Conservation (phyloP, 53 echinoderm and acorn worm genomes). For the Crossaster papposus region DNA sequence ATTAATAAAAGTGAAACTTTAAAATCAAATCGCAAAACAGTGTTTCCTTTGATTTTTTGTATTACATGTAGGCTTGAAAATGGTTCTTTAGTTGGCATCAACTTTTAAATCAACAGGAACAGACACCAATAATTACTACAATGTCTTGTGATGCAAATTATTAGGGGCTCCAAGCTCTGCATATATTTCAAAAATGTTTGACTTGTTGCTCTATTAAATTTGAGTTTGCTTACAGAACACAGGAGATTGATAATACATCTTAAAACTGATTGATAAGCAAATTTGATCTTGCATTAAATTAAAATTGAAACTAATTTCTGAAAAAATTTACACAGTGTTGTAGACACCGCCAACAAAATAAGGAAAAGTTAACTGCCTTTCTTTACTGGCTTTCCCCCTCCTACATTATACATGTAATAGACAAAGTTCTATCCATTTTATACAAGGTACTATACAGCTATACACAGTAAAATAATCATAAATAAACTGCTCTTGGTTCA, state of each 20-base stretch:
- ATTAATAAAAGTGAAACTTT: too few species aligned
- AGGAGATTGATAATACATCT: background rate
- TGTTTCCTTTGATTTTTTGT: too few species aligned
- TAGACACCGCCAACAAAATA: background rate
- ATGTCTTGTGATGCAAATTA: too few species aligned
- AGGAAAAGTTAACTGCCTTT: background rate
- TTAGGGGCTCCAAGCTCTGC: too few species aligned
- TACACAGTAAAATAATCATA: constrained; percentile 53
- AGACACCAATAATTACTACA: too few species aligned
- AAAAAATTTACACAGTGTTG: background rate
- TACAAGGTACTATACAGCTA: constrained; percentile 41
- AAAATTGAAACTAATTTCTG: background rate
- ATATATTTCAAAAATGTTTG: too few species aligned
- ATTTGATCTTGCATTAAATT: background rate
- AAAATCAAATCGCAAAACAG: background rate
- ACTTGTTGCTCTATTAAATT: too few species aligned
- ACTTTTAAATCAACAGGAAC: too few species aligned
- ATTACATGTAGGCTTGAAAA: too few species aligned
- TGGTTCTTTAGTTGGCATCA: too few species aligned
- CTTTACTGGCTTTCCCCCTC: background rate
- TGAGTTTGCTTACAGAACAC: too few species aligned
- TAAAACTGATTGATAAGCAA: background rate
- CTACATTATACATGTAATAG: background rate
- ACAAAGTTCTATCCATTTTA: background rate
- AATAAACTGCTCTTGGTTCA: constrained; percentile 44